Percentiles rank a stretch among this genome's conserved stretches.
These are phyloP conservation scores for Acleris emargana DNA, from an alignment of 2,888 invertebrate species.

Conservation along the genomic window DNA sequence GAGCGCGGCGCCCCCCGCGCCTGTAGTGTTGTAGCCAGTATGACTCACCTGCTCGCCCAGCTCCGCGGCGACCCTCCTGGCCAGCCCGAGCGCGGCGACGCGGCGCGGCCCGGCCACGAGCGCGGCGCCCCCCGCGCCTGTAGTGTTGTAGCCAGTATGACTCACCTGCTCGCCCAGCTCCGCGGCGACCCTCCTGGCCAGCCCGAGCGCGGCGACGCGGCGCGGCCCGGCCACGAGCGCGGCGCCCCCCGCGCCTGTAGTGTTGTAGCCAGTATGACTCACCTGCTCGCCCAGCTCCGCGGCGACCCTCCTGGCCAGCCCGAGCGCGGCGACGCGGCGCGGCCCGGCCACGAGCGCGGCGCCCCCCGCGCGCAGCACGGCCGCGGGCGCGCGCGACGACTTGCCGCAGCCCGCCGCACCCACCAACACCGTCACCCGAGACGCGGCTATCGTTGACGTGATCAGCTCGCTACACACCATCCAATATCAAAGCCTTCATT, in stretches of 20 bases:
- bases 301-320: constrained; percentile 86
- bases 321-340: constrained; percentile 87
- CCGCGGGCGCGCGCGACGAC: constrained; percentile 87
- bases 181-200: constrained; percentile 86
- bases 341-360: constrained; percentile 87
- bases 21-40: no score
- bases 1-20: constrained; percentile 69
- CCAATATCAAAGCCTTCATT: no score
- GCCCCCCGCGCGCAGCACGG: constrained; percentile 60
- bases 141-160: no score
- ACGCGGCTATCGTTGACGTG: constrained; percentile 72
- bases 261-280: no score
- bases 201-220: constrained; percentile 85
- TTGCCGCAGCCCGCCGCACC: constrained; percentile 91
- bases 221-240: constrained; percentile 86
- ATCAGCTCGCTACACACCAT: constrained; percentile 67
- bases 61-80: constrained; percentile 56
- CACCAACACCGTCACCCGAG: constrained; percentile 84
- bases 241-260: constrained; percentile 71
- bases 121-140: constrained; percentile 85
- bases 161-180: constrained; percentile 82
- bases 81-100: constrained; percentile 86
- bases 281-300: constrained; percentile 82
- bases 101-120: constrained; percentile 72
- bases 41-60: no score